Percentiles rank a stretch among this genome's conserved stretches.
Evolutionary conservation across 1,140 invertebrate genomes (phyloP).

Genomic region (Orius insidiosus): DNA sequence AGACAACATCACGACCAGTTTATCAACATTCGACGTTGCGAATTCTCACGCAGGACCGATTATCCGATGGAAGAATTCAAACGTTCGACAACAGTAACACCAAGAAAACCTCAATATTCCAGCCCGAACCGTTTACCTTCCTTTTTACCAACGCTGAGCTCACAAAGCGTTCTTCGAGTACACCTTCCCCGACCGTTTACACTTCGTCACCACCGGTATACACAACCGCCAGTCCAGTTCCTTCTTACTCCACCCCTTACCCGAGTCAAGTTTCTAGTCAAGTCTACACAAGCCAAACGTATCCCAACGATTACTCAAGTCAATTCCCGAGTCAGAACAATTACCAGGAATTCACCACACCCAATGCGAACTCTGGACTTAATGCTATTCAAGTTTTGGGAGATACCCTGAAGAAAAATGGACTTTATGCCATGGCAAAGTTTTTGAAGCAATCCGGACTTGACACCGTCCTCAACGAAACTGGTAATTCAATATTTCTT

Average conservation of each 20-base stretch:
- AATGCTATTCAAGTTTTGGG: conserved; percentile 13
- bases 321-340: conserved; percentile 5
- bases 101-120: conserved; percentile 1
- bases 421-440: conserved; percentile 63
- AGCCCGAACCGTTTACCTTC: neutral
- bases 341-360: conserved; percentile 14
- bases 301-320: conserved; percentile 10
- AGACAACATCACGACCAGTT: conserved; percentile 4
- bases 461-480: conserved; percentile 63
- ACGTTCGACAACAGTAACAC: neutral
- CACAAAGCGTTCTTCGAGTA: neutral
- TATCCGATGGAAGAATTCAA: conserved; percentile 1
- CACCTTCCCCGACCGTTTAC: neutral
- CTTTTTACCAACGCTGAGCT: neutral
- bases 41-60: conserved; percentile 10
- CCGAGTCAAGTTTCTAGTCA: too few species aligned
- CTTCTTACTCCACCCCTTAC: neutral
- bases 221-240: conserved; percentile 5
- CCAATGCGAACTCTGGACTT: conserved; percentile 17
- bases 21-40: neutral
- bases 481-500: conserved; percentile 30
- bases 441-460: conserved; percentile 61
- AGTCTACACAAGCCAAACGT: neutral
- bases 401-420: conserved; percentile 48
- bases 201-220: neutral